Base-by-base conservation (phyloP, 2,888 invertebrate species). In the Macrosiphum euphorbiae region DNA sequence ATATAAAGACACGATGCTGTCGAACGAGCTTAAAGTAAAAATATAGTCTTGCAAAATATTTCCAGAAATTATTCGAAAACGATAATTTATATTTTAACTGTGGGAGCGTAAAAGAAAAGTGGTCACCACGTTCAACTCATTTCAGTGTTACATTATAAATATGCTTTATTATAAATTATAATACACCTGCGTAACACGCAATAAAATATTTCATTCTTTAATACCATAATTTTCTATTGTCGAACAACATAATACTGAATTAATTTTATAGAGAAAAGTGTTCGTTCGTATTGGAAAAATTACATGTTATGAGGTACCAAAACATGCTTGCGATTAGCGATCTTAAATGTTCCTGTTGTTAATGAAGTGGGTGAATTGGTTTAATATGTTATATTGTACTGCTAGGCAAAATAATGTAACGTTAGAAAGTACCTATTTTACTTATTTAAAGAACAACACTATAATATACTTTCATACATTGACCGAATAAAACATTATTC, bases 161-260 rank as follows among this genome's bases (percentile, higher is more conserved):
- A 85, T 3, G 28, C 50, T 13, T 8, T 7, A 5, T 28, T 50
- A 47, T 87, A 87, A 41, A 85, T 50, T 47, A 41, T 55, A 52
- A 55, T 55, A 88, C 35, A 55, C 35, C 52, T 35, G 5, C 35
- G 11, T 5, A 35, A 26, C 55, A 41, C 24, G 88, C n/a, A 55
- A 88, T 88, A 55, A 50, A 87, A 87, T 50, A 20, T 87, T 52
- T 52, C n/a, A 16, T 87, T 87, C 20, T 50, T 87, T 87, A n/a
- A n/a, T 20, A 52, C 24, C 11, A 41, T 88, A 35, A 88, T 41
- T 88, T 88, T 35, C 8, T 28, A 58, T 58, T 41, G 58, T 88
- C 5, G 35, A 35, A 24, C 55, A 55, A 20, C n/a, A 35, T 55
- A 88, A 28, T 58, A 88, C 50, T 28, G 44, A 58, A 58, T 58